phyloP scores from a whole-genome alignment of 1,140 invertebrate species.

The Apis cerana region DNA sequence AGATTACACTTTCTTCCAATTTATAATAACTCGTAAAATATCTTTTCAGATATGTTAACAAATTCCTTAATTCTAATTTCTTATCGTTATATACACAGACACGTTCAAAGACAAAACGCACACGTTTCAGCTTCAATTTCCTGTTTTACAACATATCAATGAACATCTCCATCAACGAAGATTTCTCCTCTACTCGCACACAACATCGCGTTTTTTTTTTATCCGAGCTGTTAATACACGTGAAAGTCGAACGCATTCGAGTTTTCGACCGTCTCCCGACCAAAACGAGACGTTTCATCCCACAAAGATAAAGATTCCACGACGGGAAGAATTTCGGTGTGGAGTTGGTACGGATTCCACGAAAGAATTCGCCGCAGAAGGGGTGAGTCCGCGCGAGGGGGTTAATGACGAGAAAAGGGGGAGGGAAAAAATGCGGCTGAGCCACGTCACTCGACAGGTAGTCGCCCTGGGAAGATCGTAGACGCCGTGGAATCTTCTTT shows the following conservation, averaged over 20 bases:
- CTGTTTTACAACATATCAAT: no score
- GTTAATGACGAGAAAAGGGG: slow-evolving; percentile 40
- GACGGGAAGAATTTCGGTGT: background rate
- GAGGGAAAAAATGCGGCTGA: slow-evolving; percentile 43
- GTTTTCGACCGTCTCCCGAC: background rate
- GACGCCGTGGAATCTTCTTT: slow-evolving; percentile 50
- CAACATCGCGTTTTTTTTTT: no score
- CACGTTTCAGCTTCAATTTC: no score
- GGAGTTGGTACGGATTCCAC: background rate
- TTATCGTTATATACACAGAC: no score
- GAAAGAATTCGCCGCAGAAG: background rate
- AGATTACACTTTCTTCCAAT: no score
- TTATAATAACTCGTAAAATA: no score
- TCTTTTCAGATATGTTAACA: no score
- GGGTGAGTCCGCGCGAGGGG: slow-evolving; percentile 12
- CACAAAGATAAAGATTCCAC: slow-evolving; percentile 7
- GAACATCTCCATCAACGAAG: background rate
- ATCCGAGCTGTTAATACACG: slow-evolving; percentile 32
- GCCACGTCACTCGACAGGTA: slow-evolving; percentile 61
- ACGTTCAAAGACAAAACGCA: no score
- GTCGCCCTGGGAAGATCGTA: slow-evolving; percentile 50
- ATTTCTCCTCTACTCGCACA: slow-evolving; percentile 39
- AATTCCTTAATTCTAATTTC: no score
- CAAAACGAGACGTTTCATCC: background rate
- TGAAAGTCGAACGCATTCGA: slow-evolving; percentile 38